Evolutionary conservation across 1,140 invertebrate species (phyloP).

Genomic region (Zaprionus davidi): DNA sequence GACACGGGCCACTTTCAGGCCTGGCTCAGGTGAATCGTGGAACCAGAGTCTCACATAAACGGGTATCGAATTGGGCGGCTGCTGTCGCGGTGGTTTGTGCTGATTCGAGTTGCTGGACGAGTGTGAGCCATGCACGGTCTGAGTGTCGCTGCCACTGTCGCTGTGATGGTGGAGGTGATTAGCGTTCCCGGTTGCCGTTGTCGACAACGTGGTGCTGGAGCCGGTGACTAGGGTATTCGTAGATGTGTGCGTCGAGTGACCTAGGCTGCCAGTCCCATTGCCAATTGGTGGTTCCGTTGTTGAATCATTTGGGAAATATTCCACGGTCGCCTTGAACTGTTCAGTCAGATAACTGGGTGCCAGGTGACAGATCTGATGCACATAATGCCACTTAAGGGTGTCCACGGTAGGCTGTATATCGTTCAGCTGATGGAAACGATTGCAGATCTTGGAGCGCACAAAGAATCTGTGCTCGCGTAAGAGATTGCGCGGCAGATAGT

Average conservation of each 20-base stretch:
- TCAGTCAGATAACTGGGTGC: conserved; percentile 93
- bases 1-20: conserved; percentile 86
- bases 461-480: conserved; percentile 90
- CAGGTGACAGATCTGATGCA: conserved; percentile 90
- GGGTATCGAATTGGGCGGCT: conserved; percentile 66
- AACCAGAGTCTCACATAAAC: conserved; percentile 89
- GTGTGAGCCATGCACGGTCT: conserved; percentile 33
- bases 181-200: conserved; percentile 22
- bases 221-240: conserved; percentile 50
- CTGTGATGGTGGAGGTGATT: conserved; percentile 23
- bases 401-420: conserved; percentile 86
- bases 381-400: conserved; percentile 91
- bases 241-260: conserved; percentile 20
- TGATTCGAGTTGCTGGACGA: conserved; percentile 18
- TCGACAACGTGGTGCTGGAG: conserved; percentile 41
- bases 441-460: conserved; percentile 89
- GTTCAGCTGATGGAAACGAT: conserved; percentile 87
- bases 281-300: conserved; percentile 27
- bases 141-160: conserved; percentile 37
- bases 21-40: conserved; percentile 88
- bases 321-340: conserved; percentile 88
- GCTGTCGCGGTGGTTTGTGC: conserved; percentile 2
- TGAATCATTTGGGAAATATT: conserved; percentile 71
- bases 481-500: conserved; percentile 92
- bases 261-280: conserved; percentile 16